phyloP scores from a whole-genome alignment of 37 sponge, comb jelly and placozoan species.

The Theonella swinhoei region DNA sequence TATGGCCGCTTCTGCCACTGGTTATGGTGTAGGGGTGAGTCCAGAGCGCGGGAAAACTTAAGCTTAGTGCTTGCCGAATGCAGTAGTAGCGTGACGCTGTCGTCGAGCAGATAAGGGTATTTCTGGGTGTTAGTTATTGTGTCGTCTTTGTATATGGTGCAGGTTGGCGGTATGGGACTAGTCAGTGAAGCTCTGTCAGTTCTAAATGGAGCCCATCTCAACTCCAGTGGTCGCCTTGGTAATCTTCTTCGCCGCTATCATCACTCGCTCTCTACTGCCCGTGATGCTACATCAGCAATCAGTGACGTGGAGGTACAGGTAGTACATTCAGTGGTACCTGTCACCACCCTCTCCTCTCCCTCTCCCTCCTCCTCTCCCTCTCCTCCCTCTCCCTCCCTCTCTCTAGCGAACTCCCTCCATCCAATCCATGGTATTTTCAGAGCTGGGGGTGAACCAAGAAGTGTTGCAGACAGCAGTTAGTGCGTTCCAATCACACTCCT shows the following conservation, averaged over 20 bases:
- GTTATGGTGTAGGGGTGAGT: too few species aligned
- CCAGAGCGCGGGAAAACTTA: too few species aligned
- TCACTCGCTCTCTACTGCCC: not conserved
- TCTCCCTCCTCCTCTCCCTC: not conserved
- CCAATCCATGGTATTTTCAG: not conserved
- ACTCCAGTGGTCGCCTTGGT: conserved; percentile 18
- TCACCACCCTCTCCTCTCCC: not conserved
- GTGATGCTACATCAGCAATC: not conserved
- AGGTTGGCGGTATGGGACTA: conserved; percentile 13
- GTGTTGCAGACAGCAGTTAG: not conserved
- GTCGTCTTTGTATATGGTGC: not conserved
- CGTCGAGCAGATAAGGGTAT: too few species aligned
- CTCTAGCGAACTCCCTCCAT: not conserved
- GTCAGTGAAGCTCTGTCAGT: conserved; percentile 43
- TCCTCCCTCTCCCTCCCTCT: not conserved
- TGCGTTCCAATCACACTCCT: not conserved
- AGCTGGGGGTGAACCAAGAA: not conserved
- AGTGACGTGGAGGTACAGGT: not conserved
- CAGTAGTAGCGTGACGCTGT: too few species aligned
- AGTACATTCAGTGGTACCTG: not conserved
- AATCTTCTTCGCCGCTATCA: conserved; percentile 7
- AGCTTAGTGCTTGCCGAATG: too few species aligned
- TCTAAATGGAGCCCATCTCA: conserved; percentile 58
- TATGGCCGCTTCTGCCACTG: too few species aligned
- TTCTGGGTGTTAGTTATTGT: too few species aligned